Evolutionary conservation across 2,888 invertebrate species (phyloP), one percentile per base, ranked within the genome.

Genomic region (Nemapogon koenigi): DNA sequence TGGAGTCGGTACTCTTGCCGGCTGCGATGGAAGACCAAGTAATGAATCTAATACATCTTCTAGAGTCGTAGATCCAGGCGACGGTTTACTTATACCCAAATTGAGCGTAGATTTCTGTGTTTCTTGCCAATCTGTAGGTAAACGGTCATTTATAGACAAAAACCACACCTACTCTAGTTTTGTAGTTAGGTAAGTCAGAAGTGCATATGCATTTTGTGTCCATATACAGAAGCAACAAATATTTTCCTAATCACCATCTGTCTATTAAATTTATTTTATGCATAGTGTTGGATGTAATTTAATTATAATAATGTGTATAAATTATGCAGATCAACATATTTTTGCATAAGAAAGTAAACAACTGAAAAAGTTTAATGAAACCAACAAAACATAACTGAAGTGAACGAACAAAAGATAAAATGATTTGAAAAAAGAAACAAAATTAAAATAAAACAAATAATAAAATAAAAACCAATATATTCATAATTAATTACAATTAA

Each of bases 31-130:
- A 61, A 93, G 84, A 60, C 94, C 92, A 71, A 95, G 86, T 51
- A 95, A 86, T 48, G 94, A 92, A 73, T 95, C 93, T 73, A 95
- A 83, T 49, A 95, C 94, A 82, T 95, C 94, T 82, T 95, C 94
- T 63, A 95, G 82, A 49, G 94, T 95, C 43, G 93, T 90, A 51
- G 90, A 90, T 57, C 89, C 87, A 35, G 89, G 88, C 58, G 89
- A 88, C 47, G 87, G 87, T 60, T 83, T 81, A 56, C 83, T 75
- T 53, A 82, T 73, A 57, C 73, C 80, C 55, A 78, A 62, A 60
- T 76, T 80, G 57, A 82, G 53, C 49, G 55, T 50, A 37, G 78
- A 68, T 44, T 70, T 68, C 53, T 75, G 75, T 48, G 72, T 65
- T 41, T 75, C 73, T 62, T 73, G 70, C 78, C 76, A 79, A 62